Base-by-base conservation (phyloP, 1,140 invertebrate genomes). In the Bombus superbus region DNA sequence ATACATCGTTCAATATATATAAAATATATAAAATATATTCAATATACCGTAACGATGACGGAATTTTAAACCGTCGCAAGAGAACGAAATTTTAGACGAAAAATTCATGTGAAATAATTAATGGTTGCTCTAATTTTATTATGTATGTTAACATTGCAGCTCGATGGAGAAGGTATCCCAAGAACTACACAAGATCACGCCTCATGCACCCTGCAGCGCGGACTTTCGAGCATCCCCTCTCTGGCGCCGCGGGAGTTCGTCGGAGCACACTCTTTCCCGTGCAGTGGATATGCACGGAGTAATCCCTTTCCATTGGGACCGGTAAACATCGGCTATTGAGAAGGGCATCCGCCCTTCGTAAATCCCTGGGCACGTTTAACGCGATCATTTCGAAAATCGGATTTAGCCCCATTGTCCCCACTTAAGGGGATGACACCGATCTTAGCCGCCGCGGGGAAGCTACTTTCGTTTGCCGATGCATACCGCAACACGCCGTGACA, bases 321-420 rank as follows among this genome's bases (percentile, higher is more conserved):
- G 76, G 92, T 92, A 93, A 93, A 93, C 92, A 93, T 89, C 85
- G 73, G 75, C 86, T 42, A 91, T 93, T 93, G 83, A 88, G 82
- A 75, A 85, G 76, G 75, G 66, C 79, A 81, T 62, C 80, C 80
- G 85, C 72, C 86, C 80, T 85, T 73, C 71, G 84, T 59, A 90
- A 91, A 91, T 93, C 89, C 85, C 75, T 47, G 86, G 91, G 79
- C 83, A 82, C 87, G 92, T 93, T 94, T 94, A 94, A 94, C 92
- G 85, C 91, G 93, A 94, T 94, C 91, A 93, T 91, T 91, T 90
- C 83, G 81, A 89, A 94, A 93, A 94, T 93, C 93, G 92, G 93
- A 94, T 94, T 93, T 92, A 71, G 69, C 28, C 74, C 88, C 81
- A 93, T 93, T 94, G 92, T 93, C 15, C 71, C 57, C 74, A 42